phyloP scores from a whole-genome alignment of 2,113 vertebrate species.

The Cranoglanis bouderius region DNA sequence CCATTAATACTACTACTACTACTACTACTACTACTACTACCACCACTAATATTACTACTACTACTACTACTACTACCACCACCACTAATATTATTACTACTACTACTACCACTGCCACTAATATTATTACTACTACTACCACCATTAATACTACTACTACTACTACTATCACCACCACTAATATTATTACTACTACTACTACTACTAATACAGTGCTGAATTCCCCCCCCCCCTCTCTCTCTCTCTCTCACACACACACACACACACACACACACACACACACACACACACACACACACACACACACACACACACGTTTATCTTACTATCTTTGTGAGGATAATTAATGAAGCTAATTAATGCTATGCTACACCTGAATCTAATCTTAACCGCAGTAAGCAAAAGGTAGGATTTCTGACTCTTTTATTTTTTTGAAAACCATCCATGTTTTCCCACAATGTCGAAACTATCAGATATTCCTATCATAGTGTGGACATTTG shows the following conservation, averaged over 20 bases:
- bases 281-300: conserved; percentile 17
- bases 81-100: no score
- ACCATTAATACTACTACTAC: no score
- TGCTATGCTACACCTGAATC: neutral
- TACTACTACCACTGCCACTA: no score
- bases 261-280: neutral
- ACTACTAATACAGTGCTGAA: neutral
- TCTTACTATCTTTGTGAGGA: neutral
- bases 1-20: no score
- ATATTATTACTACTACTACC: no score
- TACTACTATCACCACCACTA: no score
- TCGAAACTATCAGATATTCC: neutral
- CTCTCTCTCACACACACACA: neutral
- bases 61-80: no score
- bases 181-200: no score
- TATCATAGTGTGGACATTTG: neutral
- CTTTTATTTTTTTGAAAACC: neutral
- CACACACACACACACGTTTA: neutral
- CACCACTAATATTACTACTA: no score
- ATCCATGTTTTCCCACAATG: neutral
- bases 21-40: no score
- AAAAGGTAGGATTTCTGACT: neutral
- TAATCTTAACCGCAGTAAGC: neutral
- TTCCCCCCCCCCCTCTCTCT: neutral
- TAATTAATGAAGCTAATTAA: neutral